Evolutionary conservation across 2,888 invertebrate species (phyloP), one percentile per base, ranked within the genome.

Genomic region (Ischnura elegans): DNA sequence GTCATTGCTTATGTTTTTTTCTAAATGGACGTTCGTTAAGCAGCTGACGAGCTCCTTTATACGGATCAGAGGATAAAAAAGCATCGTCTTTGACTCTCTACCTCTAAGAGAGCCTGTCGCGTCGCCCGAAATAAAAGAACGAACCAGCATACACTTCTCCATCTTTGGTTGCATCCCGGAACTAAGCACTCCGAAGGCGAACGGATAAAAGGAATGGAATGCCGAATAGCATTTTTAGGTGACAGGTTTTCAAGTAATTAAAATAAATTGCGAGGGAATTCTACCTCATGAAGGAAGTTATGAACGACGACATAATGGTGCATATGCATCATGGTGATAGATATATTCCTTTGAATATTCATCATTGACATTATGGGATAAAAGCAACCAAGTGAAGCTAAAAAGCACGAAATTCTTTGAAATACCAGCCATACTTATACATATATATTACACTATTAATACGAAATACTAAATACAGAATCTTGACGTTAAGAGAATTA

Each of bases 21-120:
- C 61, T 90, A 61, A 90, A 90, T 61, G 61, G 90, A 47, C 90
- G 61, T 90, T 90, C 90, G 90, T 90, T 90, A 90, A 61, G 61
- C 55, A 43, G 61, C 90, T 43, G 90, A 42, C 90, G 90, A 43
- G 76, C 76, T 76, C 76, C 76, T 76, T 76, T 76, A 76, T 76
- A 36, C 76, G 76, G 76, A 76, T 76, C 76, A 76, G 76, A 76
- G 36, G 76, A 76, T 29, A 36, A 36, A 76, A 76, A 76, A 76
- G 76, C 36, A 36, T 76, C 76, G 76, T n/a, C 76, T 76, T 76
- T 36, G 0, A 76, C 76, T 36, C 36, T 51, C 51, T 47, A 10
- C n/a, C 66, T 76, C 76, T 36, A 29, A 10, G 25, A 36, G 76
- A 76, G 25, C 76, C 76, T 76, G 76, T 25, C 76, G 76, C 76